Base-by-base conservation (phyloP, 2,888 invertebrate species). In the Spodoptera exigua region DNA sequence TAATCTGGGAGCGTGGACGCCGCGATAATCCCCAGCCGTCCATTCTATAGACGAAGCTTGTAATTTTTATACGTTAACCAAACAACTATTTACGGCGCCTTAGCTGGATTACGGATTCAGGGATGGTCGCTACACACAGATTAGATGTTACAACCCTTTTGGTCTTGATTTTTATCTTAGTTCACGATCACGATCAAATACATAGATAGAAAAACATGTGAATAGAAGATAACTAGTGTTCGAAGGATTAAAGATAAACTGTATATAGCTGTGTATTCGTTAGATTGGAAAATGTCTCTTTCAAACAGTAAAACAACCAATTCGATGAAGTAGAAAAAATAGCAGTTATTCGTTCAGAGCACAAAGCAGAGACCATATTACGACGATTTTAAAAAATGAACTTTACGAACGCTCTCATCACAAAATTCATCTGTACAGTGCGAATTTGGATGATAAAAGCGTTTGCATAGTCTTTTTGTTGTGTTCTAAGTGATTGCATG, bases 1-100 rank as follows among this genome's bases (percentile, higher is more conserved):
- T 92, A 93, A 93, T 93, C 92, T 91, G 85, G 82, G 81, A 68
- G 75, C 85, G 82, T 82, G 85, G 88, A 88, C 88, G 87, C 73
- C 80, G 82, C 87, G 83, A 88, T 92, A 92, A 93, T 92, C 92
- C 89, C 82, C 73, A 81, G 78, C 66, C 87, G 87, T 87, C 87
- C 88, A 83, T 85, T 88, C 80, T 83, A 81, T 85, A 80, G 82
- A 80, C 78, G 79, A 82, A 84, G 82, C 82, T 82, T 83, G 85
- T 87, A 84, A 87, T 88, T 88, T 89, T 89, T 87, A 85, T 84
- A 80, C 75, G 76, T 82, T 83, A 79, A 80, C 71, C 54, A 74
- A 76, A 77, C 71, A 74, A 74, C 68, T 76, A 77, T 76, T 71
- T 77, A 77, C 54, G 61, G 47, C 48, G 37, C 43, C 53, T 69